Conservation (phyloP, 2,797 vertebrate species). For the Cyclopterus lumpus region DNA sequence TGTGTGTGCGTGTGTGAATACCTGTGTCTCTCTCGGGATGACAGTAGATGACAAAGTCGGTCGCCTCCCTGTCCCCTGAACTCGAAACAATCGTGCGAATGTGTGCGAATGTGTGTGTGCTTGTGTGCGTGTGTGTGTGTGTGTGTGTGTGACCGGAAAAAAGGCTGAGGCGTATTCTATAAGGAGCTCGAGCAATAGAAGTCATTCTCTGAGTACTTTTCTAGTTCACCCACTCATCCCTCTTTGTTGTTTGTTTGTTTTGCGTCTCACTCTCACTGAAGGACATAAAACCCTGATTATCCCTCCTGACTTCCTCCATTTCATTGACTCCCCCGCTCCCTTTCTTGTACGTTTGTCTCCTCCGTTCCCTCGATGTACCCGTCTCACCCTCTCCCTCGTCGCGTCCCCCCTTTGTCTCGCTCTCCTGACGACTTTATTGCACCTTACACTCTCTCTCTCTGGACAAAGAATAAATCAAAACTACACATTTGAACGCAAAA, state of each 20-base stretch:
- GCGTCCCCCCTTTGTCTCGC: slow-evolving; percentile 43
- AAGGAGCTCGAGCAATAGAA: slow-evolving; percentile 27
- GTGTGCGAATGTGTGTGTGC: background rate
- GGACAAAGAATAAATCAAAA: background rate
- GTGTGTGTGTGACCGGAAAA: background rate
- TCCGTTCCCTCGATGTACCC: slow-evolving; percentile 20
- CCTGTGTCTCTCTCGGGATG: slow-evolving; percentile 42
- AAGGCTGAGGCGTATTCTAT: slow-evolving; percentile 9
- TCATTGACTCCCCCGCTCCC: slow-evolving; percentile 61
- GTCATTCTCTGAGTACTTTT: slow-evolving; percentile 28
- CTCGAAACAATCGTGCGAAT: slow-evolving; percentile 47
- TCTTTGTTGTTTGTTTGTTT: slow-evolving; percentile 52
- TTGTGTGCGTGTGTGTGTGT: background rate
- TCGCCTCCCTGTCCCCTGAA: slow-evolving; percentile 56
- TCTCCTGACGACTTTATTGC: slow-evolving; percentile 61
- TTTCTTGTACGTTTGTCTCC: slow-evolving; percentile 61
- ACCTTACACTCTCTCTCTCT: slow-evolving; percentile 39
- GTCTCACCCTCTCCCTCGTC: slow-evolving; percentile 48
- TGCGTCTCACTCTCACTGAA: slow-evolving; percentile 58
- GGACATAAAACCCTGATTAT: slow-evolving; percentile 79
- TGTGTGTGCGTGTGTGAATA: background rate
- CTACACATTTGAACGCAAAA: background rate
- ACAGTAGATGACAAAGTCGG: slow-evolving; percentile 67
- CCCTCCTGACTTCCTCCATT: slow-evolving; percentile 62
- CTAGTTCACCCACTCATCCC: slow-evolving; percentile 54